These are phyloP conservation scores for Stegostoma tigrinum DNA, from an alignment of 2,113 vertebrate species.

Conservation along the genomic window DNA sequence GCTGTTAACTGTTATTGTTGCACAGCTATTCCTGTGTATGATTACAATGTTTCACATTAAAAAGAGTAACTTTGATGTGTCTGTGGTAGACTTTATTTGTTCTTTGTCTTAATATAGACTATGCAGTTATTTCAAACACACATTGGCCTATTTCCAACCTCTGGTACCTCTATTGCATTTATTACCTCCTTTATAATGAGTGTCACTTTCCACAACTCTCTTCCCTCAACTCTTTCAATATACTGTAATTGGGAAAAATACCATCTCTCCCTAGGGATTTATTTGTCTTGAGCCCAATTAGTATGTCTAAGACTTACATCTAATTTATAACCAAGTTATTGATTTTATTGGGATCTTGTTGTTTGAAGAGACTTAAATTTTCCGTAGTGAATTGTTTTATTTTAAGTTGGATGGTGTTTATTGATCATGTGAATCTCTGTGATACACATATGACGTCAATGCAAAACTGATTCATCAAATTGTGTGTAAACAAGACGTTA, in stretches of 20 bases:
- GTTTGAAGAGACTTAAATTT: background rate
- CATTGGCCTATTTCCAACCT: background rate
- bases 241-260: background rate
- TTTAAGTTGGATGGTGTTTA: background rate
- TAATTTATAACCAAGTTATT: background rate
- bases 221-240: background rate
- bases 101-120: background rate
- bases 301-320: background rate
- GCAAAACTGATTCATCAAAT: background rate
- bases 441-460: background rate
- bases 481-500: background rate
- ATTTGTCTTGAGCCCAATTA: background rate
- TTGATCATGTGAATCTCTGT: background rate
- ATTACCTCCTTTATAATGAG: background rate
- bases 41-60: background rate
- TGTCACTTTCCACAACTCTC: background rate
- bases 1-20: background rate
- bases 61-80: background rate
- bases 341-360: background rate
- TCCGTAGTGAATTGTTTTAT: background rate
- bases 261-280: background rate
- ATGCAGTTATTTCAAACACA: no score
- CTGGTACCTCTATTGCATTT: background rate
- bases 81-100: background rate
- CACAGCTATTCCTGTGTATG: background rate